These are phyloP conservation scores for Chrysogorgia sp. DNA, from an alignment of 92 coral and sea anemone species.

Conservation along the genomic window DNA sequence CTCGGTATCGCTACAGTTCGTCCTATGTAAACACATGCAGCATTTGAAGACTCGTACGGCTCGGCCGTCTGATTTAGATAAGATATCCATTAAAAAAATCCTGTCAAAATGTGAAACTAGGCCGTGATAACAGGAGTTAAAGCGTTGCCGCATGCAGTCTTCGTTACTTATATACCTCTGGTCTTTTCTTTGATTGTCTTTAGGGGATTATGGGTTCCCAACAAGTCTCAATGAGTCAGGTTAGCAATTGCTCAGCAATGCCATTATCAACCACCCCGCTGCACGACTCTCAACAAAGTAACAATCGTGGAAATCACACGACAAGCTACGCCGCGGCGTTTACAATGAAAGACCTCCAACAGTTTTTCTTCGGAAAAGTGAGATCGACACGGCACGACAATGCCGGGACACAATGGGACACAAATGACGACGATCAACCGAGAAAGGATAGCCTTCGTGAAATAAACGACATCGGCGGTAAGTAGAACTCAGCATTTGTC, in stretches of 20 bases:
- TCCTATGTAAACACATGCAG: conserved; percentile 10
- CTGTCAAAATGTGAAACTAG: neutral
- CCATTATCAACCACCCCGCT: neutral
- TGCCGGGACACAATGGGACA: neutral
- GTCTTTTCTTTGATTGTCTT: conserved; percentile 1
- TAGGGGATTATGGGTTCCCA: conserved; percentile 30
- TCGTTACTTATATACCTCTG: neutral
- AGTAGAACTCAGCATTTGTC: neutral
- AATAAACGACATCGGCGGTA: neutral
- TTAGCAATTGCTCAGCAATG: neutral
- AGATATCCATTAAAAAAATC: neutral
- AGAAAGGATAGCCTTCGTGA: neutral
- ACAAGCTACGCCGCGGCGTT: neutral
- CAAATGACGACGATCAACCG: neutral
- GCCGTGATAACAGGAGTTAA: neutral
- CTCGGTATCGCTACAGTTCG: neutral
- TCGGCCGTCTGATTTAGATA: neutral
- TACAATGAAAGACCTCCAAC: conserved; percentile 19
- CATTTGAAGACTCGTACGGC: neutral
- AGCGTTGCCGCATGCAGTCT: neutral
- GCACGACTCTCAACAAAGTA: neutral
- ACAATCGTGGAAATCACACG: neutral
- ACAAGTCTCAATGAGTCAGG: neutral
- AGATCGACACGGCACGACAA: neutral
- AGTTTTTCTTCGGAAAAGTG: conserved; percentile 33